Conservation (phyloP, 2,797 vertebrate genomes). For the Myripristis jacobus region DNA sequence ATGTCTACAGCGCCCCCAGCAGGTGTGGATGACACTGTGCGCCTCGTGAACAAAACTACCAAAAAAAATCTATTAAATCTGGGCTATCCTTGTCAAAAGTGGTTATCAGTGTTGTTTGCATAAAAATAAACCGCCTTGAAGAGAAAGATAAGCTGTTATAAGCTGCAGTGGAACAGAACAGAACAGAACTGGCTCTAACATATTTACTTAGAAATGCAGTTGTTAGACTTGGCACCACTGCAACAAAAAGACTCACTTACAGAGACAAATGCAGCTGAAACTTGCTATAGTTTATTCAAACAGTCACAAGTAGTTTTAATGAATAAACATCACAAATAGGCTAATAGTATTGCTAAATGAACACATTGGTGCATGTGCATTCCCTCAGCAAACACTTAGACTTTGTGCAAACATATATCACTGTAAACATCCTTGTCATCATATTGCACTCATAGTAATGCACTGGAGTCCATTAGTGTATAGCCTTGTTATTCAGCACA, state of each 20-base stretch:
- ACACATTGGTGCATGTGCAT: background rate
- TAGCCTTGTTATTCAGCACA: background rate
- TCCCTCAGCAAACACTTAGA: background rate
- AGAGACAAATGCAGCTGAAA: background rate
- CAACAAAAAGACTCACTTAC: too few species aligned
- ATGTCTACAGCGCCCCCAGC: slow-evolving; percentile 40
- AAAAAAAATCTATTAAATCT: too few species aligned
- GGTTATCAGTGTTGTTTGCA: too few species aligned
- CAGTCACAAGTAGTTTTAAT: background rate
- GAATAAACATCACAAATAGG: too few species aligned
- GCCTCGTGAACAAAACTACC: too few species aligned
- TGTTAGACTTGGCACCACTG: too few species aligned
- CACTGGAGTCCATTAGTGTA: background rate
- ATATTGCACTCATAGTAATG: background rate
- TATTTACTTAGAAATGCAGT: too few species aligned
- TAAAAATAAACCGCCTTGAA: too few species aligned
- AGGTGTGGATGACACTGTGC: slow-evolving; percentile 31
- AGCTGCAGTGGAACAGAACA: background rate
- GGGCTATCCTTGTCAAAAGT: too few species aligned
- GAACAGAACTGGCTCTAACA: too few species aligned
- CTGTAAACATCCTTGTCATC: background rate
- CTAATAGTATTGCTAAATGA: too few species aligned
- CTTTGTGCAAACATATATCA: background rate
- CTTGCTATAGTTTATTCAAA: background rate
- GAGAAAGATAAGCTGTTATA: too few species aligned